These are phyloP conservation scores for Boulengeromyrus knoepffleri DNA, from an alignment of 2,113 vertebrate species.

Conservation along the genomic window DNA sequence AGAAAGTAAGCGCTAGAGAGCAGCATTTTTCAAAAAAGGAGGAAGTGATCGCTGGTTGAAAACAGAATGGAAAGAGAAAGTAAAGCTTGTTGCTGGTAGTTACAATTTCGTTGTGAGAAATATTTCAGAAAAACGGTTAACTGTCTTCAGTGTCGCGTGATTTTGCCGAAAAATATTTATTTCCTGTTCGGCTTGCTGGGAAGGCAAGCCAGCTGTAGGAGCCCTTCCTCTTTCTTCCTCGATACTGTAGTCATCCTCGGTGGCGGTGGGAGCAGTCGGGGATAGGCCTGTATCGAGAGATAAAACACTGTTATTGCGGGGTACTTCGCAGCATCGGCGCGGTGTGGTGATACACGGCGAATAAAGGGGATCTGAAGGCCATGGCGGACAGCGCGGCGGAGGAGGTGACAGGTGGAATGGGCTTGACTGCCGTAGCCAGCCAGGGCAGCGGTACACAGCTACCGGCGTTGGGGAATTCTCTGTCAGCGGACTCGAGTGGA, in stretches of 20 bases:
- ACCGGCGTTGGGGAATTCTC: constrained; percentile 49
- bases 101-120: constrained; percentile 2
- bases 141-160: neutral
- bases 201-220: constrained; percentile 38
- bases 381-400: constrained; percentile 61
- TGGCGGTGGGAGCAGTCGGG: constrained; percentile 28
- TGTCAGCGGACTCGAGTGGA: constrained; percentile 40
- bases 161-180: constrained; percentile 34
- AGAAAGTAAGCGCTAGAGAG: neutral
- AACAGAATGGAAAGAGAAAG: constrained; percentile 20
- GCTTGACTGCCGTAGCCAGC: constrained; percentile 34
- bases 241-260: constrained; percentile 6
- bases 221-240: constrained; percentile 23
- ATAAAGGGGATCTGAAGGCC: constrained; percentile 10
- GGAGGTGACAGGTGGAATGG: constrained; percentile 40
- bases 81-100: constrained; percentile 2
- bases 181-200: neutral
- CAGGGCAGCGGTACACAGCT: constrained; percentile 45
- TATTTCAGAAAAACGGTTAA: constrained; percentile 3
- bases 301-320: neutral
- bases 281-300: constrained; percentile 3
- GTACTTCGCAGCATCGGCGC: neutral
- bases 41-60: constrained; percentile 16
- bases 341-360: constrained; percentile 4
- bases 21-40: constrained; percentile 9